Percentiles rank a stretch among this genome's conserved stretches.
These are phyloP conservation scores for Leptestheria dahalacensis DNA, from an alignment of 1,140 invertebrate genomes.

Conservation along the genomic window DNA sequence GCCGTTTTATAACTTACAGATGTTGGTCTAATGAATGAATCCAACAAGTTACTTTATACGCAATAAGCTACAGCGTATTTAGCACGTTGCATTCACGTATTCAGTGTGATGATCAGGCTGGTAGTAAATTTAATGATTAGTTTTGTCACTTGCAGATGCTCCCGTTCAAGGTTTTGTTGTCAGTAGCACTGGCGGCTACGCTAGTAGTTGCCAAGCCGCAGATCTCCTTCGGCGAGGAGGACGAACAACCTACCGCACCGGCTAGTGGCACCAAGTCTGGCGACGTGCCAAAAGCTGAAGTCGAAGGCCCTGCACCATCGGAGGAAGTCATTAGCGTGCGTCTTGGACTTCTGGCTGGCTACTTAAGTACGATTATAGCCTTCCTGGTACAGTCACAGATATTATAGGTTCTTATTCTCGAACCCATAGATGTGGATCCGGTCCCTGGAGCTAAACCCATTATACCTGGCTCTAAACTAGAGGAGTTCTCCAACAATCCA, in stretches of 20 bases:
- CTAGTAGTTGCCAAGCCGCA: conserved; percentile 12
- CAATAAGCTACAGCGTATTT: too few relatives aligned
- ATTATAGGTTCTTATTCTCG: background rate
- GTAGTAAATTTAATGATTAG: too few relatives aligned
- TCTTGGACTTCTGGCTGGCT: conserved; percentile 14
- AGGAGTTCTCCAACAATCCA: conserved; percentile 3
- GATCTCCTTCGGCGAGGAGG: conserved; percentile 14
- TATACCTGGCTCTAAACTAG: background rate
- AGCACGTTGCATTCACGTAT: too few relatives aligned
- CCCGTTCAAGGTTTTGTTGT: conserved; percentile 3
- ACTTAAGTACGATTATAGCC: conserved; percentile 15
- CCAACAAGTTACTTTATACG: too few relatives aligned
- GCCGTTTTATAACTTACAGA: too few relatives aligned
- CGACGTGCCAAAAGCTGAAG: conserved; percentile 2
- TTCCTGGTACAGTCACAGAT: too few relatives aligned
- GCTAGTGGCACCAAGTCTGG: background rate
- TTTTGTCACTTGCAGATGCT: background rate
- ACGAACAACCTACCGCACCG: conserved; percentile 3
- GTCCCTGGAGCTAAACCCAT: conserved; percentile 6
- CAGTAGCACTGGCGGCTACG: background rate
- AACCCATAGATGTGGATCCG: conserved; percentile 12
- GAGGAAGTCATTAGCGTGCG: conserved; percentile 8
- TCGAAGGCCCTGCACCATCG: background rate
- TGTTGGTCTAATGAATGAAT: too few relatives aligned
- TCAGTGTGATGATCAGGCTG: too few relatives aligned